Conservation (phyloP, 2,797 vertebrate genomes). For the Falco berigora region DNA sequence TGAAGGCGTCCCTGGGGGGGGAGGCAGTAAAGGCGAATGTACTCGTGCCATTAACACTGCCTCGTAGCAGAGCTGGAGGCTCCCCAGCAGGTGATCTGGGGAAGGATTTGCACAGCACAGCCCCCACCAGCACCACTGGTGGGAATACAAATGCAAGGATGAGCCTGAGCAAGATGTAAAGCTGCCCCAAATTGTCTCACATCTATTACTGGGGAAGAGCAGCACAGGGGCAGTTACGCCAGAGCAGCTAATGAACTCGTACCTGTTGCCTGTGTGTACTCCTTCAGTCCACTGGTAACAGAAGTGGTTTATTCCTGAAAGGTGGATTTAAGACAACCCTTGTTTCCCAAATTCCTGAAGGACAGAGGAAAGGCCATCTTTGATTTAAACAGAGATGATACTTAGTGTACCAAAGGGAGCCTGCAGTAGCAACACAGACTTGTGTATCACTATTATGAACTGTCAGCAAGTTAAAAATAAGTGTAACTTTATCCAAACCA, state of each 20-base stretch:
- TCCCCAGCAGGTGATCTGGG: not conserved
- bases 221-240: not conserved
- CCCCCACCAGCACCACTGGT: not conserved
- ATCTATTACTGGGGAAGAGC: not conserved
- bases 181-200: not conserved
- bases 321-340: not conserved
- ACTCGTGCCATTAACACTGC: not conserved
- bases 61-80: not conserved
- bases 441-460: not conserved
- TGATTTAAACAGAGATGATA: not conserved
- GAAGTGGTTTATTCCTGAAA: not conserved
- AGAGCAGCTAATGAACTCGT: not conserved
- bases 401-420: not conserved
- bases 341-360: conserved; percentile 1
- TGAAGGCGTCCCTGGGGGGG: not conserved
- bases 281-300: not conserved
- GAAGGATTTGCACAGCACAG: not conserved
- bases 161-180: not conserved
- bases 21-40: not conserved
- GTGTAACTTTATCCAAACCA: conserved; percentile 32
- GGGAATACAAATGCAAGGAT: not conserved
- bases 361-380: not conserved
- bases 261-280: not conserved
- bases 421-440: not conserved
- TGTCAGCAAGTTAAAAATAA: conserved; percentile 44